phyloP scores from a whole-genome alignment of 2,888 invertebrate species.

The Myopa testacea region DNA sequence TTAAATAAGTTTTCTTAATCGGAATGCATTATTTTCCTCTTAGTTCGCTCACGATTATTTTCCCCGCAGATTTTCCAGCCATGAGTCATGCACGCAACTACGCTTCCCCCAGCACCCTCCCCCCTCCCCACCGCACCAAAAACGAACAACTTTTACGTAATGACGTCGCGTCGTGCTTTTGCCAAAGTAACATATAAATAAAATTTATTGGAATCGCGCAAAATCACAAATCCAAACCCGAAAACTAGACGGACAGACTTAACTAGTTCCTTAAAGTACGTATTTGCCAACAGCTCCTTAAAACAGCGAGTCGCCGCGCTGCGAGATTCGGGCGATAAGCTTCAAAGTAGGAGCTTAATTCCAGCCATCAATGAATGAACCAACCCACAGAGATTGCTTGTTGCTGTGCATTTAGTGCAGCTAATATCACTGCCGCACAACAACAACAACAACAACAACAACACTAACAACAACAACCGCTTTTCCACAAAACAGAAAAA shows the following conservation, averaged over 20 bases:
- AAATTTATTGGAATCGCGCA: constrained; percentile 25
- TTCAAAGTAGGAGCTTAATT: constrained; percentile 31
- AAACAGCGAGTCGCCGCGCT: constrained; percentile 20
- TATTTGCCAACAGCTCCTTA: constrained; percentile 27
- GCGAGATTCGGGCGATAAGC: constrained; percentile 25
- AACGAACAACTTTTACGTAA: constrained; percentile 18
- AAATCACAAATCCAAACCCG: constrained; percentile 2
- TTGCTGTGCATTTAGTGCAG: background rate
- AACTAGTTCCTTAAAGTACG: constrained; percentile 13
- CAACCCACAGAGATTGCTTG: constrained; percentile 17
- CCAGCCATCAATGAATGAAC: constrained; percentile 34
- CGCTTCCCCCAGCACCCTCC: background rate
- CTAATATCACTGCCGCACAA: constrained; percentile 11
- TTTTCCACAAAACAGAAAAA: background rate
- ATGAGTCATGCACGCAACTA: constrained; percentile 27
- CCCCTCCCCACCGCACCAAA: background rate
- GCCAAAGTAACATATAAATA: constrained; percentile 20
- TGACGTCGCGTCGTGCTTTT: constrained; percentile 1
- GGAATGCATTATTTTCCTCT: no score
- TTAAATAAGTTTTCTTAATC: no score
- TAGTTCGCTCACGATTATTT: background rate
- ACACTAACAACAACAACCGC: background rate
- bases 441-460: background rate
- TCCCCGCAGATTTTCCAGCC: background rate
- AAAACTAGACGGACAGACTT: background rate